A percentile compares a stretch with the other conserved stretches of the same genome.
Evolutionary conservation across 1,140 invertebrate species (phyloP).

Genomic region (Lordiphosa stackelbergi): DNA sequence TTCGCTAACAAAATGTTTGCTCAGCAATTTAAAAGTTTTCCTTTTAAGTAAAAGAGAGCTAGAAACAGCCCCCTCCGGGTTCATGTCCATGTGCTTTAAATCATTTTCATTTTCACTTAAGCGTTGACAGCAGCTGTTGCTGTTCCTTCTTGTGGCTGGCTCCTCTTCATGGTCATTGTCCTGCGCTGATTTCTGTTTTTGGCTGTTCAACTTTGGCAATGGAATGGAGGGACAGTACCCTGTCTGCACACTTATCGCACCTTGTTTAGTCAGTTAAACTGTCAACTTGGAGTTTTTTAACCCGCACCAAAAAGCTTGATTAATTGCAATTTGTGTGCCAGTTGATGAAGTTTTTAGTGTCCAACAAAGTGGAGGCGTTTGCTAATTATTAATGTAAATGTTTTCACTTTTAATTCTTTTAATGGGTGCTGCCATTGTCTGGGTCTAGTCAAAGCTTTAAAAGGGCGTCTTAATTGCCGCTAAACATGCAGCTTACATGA

Average conservation of each 20-base stretch:
- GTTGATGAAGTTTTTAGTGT: conserved; percentile 50
- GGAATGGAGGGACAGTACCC: conserved; percentile 2
- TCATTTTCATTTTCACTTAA: conserved; percentile 67
- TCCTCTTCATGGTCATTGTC: conserved; percentile 56
- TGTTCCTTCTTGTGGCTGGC: conserved; percentile 6
- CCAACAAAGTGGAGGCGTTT: conserved; percentile 33
- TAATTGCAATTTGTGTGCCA: conserved; percentile 62
- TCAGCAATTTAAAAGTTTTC: conserved; percentile 27
- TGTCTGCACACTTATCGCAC: conserved; percentile 65
- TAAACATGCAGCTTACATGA: conserved; percentile 58
- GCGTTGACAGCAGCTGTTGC: conserved; percentile 60
- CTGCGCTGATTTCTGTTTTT: conserved; percentile 66
- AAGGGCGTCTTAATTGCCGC: conserved; percentile 46
- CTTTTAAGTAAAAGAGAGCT: conserved; percentile 10
- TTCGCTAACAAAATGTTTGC: conserved; percentile 4
- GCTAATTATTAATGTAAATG: conserved; percentile 76
- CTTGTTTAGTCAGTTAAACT: conserved; percentile 72
- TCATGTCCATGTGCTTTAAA: conserved; percentile 60
- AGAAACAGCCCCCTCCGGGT: conserved; percentile 12
- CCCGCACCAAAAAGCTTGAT: conserved; percentile 42
- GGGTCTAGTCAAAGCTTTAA: conserved; percentile 2
- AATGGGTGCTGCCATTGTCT: conserved; percentile 21
- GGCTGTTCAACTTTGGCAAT: conserved; percentile 33
- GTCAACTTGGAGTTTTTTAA: conserved; percentile 55
- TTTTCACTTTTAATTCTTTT: conserved; percentile 62